A percentile compares a stretch with the other conserved stretches of the same genome.
These are phyloP conservation scores for Prunella fulvescens DNA, from an alignment of 2,113 vertebrate species.

Conservation along the genomic window DNA sequence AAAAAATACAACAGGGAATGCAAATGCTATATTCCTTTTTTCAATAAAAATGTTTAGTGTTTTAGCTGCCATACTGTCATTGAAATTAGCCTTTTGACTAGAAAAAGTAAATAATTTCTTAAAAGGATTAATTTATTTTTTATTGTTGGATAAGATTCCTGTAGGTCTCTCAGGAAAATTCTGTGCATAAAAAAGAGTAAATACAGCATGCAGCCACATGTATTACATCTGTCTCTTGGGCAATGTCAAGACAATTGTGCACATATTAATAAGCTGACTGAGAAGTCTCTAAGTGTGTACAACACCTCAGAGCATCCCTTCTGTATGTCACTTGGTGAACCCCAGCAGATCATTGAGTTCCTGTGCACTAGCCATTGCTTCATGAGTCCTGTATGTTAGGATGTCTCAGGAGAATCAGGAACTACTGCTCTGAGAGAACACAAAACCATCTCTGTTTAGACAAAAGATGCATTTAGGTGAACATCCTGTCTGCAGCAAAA, in stretches of 20 bases:
- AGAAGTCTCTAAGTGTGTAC: background rate
- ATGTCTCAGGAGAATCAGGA: background rate
- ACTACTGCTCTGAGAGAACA: background rate
- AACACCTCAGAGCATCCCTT: background rate
- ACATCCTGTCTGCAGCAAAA: background rate
- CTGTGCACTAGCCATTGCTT: background rate
- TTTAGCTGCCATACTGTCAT: background rate
- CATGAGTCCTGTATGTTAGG: background rate
- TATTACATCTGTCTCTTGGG: background rate
- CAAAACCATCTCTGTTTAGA: background rate
- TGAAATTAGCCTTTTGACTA: background rate
- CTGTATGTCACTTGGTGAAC: background rate
- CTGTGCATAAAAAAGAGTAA: background rate
- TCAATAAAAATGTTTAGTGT: background rate
- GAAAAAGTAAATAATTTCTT: background rate
- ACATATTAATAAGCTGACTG: background rate
- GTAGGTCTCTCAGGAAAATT: background rate
- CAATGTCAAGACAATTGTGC: background rate
- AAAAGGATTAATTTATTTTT: background rate
- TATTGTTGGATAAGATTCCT: background rate
- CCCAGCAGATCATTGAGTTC: background rate
- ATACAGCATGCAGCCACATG: background rate
- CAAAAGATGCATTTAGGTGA: background rate
- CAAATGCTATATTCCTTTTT: background rate
- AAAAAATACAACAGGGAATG: background rate